A percentile compares a stretch with the other conserved stretches of the same genome.
Evolutionary conservation across 2,113 vertebrate species (phyloP).

Genomic region (Oreochromis aureus): DNA sequence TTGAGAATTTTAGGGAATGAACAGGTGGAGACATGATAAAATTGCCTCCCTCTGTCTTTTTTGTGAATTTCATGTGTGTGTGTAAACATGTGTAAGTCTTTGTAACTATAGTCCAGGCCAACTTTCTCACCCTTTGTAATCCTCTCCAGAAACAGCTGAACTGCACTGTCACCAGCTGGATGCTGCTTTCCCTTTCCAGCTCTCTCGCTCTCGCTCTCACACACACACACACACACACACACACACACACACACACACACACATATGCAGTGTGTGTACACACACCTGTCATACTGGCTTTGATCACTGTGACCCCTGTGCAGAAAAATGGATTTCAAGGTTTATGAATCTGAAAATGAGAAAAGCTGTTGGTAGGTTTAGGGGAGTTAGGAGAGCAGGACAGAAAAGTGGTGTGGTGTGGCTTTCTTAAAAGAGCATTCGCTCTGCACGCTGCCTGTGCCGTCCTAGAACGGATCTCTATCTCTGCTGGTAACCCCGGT

Average conservation of each 20-base stretch:
- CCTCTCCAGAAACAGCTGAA: constrained; percentile 52
- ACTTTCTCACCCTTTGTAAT: constrained; percentile 44
- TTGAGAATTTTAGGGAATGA: constrained; percentile 48
- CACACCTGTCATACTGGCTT: constrained; percentile 9
- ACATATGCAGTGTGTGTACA: not conserved
- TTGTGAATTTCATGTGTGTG: not conserved
- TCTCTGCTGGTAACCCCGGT: constrained; percentile 27
- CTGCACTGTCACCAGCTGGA: constrained; percentile 4
- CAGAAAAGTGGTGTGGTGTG: not conserved
- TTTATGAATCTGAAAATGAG: constrained; percentile 30
- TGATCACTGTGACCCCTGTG: not conserved
- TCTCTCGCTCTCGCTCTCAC: not conserved
- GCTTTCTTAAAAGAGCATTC: constrained; percentile 8
- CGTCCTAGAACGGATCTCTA: not conserved
- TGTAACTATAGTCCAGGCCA: not conserved
- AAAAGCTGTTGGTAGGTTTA: not conserved
- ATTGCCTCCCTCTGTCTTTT: not conserved
- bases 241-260: not conserved
- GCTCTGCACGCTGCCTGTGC: not conserved
- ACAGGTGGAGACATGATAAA: constrained; percentile 66
- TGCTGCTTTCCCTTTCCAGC: constrained; percentile 8
- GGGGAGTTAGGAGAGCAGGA: not conserved
- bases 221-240: not conserved
- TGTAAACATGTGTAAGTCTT: not conserved
- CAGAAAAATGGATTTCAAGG: constrained; percentile 43